Conservation (phyloP, 1,140 invertebrate genomes). For the Megalonaias nervosa region DNA sequence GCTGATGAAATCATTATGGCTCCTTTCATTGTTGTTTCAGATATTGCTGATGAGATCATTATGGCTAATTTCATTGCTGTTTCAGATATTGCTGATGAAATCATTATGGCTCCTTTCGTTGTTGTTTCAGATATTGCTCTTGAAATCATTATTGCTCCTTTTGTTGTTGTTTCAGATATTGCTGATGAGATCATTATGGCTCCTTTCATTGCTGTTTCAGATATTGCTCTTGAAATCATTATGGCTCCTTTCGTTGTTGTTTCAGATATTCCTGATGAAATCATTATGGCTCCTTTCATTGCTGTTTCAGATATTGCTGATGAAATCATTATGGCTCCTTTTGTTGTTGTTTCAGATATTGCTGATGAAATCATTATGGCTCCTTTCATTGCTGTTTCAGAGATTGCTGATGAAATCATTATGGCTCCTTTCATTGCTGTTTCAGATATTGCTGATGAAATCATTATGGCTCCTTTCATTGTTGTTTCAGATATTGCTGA, state of each 20-base stretch:
- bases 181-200: constrained; percentile 70
- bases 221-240: constrained; percentile 67
- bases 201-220: constrained; percentile 34
- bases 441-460: constrained; percentile 49
- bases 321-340: constrained; percentile 72
- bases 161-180: constrained; percentile 35
- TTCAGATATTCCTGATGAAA: constrained; percentile 49
- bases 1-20: constrained; percentile 70
- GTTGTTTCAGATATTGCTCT: constrained; percentile 42
- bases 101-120: too few relatives aligned
- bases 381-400: constrained; percentile 34
- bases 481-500: constrained; percentile 42
- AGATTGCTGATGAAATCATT: constrained; percentile 67
- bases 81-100: constrained; percentile 49
- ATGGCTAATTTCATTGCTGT: too few relatives aligned
- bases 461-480: too few relatives aligned
- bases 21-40: constrained; percentile 33
- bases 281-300: too few relatives aligned
- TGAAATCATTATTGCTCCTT: constrained; percentile 72
- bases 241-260: too few relatives aligned
- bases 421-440: too few relatives aligned
- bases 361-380: constrained; percentile 70
- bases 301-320: constrained; percentile 43
- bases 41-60: constrained; percentile 67
- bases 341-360: constrained; percentile 35